Evolutionary conservation across 1,140 invertebrate genomes (phyloP), one percentile per base, ranked within the genome.

Genomic region (Drosophila carrolli): DNA sequence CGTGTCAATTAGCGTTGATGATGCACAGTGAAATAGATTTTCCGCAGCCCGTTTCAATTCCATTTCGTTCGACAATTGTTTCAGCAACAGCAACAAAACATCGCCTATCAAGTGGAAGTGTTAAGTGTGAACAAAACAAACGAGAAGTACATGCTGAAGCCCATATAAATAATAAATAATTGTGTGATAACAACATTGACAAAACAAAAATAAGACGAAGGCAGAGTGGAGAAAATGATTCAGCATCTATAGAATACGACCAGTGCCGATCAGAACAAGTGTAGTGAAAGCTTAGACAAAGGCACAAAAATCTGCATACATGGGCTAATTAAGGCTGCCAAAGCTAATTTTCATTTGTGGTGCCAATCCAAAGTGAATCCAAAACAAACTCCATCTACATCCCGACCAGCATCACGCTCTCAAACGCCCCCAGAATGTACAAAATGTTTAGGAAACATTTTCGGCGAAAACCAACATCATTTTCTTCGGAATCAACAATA

Each of bases 401-500:
- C 56, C 47, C 71, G 46, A 71, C 53, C 75, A 68, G 59, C 75
- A 83, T 50, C 41, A 67, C 73, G 70, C 60, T 57, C 54, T 27
- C 57, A 47, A 79, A 84, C 73, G 62, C 63, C 54, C 70, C 73
- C 81, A 90, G 77, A 91, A 91, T 91, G 84, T 83, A 73, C 84
- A 92, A 80, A 91, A 92, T 92, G 91, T 91, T 91, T 89, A 91
- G 91, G 67, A 92, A 92, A 90, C 91, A 92, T 84, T 92, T 91
- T 86, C 84, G 91, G 58, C 85, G 91, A 91, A 92, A 92, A 92
- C 83, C 80, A 80, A 74, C 83, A 71, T 38, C 83, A 71, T 38
- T 56, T 73, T 43, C 16, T 53, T 19, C 37, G 61, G 38, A 65
- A 51, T 63, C 75, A 55, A 51, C 47, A 75, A 72, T 32, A 51